These are phyloP conservation scores for Tolmerus cingulatus DNA, from an alignment of 2,888 invertebrate species.

Conservation along the genomic window DNA sequence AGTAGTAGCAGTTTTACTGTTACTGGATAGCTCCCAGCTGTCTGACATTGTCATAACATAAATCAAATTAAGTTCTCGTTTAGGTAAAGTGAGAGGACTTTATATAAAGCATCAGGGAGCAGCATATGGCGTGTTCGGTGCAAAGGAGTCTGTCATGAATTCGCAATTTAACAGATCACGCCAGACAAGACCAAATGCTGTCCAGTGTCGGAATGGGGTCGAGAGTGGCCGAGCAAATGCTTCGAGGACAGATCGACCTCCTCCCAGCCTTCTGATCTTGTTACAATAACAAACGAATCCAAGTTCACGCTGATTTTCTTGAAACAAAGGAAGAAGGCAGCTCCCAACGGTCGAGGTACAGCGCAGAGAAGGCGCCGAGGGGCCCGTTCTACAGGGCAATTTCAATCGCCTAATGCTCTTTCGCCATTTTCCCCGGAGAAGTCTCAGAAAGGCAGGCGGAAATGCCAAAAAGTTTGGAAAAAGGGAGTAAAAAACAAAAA, in stretches of 20 bases:
- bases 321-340: background rate
- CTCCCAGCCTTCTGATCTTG: background rate
- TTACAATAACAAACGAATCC: background rate
- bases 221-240: background rate
- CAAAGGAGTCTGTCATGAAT: background rate
- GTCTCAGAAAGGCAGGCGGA: constrained; percentile 9
- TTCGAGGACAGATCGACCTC: background rate
- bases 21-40: background rate
- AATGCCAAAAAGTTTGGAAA: constrained; percentile 23
- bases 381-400: background rate
- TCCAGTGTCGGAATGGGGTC: background rate
- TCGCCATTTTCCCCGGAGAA: background rate
- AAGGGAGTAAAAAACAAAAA: background rate
- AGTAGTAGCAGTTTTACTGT: background rate
- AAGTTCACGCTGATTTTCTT: constrained; percentile 3
- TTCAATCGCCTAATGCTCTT: constrained; percentile 20
- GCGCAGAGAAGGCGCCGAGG: background rate
- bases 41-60: background rate
- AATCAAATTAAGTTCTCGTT: background rate
- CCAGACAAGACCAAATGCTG: background rate
- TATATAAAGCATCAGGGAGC: background rate
- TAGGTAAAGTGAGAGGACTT: background rate
- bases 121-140: background rate
- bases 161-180: background rate
- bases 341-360: background rate